Conservation (phyloP, 1,140 invertebrate species). For the Manduca sexta region DNA sequence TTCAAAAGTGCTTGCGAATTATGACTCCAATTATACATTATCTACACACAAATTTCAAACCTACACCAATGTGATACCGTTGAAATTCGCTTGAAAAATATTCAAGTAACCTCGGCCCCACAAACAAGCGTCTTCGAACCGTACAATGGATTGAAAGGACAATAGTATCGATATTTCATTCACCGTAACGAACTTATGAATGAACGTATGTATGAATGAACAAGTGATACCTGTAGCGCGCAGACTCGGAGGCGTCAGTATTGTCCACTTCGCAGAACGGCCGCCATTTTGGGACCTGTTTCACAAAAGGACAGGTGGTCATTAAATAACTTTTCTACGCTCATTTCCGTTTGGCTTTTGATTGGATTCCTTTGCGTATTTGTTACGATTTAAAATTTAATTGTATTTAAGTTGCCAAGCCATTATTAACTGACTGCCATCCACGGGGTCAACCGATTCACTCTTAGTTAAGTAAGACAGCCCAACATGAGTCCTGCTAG, state of each 20-base stretch:
- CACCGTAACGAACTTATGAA: conserved; percentile 30
- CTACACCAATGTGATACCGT: too few species aligned
- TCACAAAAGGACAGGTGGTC: conserved; percentile 36
- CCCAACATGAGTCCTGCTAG: too few species aligned
- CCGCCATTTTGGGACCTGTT: background rate
- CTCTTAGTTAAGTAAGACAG: too few species aligned
- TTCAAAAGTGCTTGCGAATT: too few species aligned
- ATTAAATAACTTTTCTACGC: conserved; percentile 44
- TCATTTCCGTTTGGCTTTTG: conserved; percentile 40
- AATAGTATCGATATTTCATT: conserved; percentile 25
- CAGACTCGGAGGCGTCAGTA: conserved; percentile 26
- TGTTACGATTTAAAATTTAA: conserved; percentile 4
- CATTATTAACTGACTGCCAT: too few species aligned
- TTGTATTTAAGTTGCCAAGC: too few species aligned
- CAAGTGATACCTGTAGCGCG: conserved; percentile 30
- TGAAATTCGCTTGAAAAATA: too few species aligned
- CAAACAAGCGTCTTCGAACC: conserved; percentile 4
- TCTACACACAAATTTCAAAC: too few species aligned
- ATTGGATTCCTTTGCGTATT: background rate
- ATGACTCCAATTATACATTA: too few species aligned
- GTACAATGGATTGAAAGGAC: conserved; percentile 12
- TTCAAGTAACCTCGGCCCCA: too few species aligned
- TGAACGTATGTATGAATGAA: conserved; percentile 37
- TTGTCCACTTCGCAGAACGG: conserved; percentile 13
- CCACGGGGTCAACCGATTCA: too few species aligned